Conservation (phyloP, 2,888 invertebrate species). For the Pasiphila rectangulata region DNA sequence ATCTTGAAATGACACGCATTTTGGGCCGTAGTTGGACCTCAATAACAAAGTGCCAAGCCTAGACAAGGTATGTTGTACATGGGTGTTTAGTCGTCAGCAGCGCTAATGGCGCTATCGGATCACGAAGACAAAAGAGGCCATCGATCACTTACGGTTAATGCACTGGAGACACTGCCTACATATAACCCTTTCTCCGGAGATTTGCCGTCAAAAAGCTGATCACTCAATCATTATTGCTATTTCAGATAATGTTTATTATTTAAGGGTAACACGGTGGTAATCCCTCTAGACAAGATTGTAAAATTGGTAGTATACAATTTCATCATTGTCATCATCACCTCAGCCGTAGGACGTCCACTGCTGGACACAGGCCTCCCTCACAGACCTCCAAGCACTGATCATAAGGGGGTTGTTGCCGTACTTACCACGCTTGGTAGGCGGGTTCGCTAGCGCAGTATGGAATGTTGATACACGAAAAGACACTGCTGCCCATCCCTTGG, state of each 20-base stretch:
- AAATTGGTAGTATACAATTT: too few species aligned
- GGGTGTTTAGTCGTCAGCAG: constrained; percentile 23
- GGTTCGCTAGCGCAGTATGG: too few species aligned
- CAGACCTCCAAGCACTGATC: too few species aligned
- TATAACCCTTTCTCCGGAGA: constrained; percentile 62
- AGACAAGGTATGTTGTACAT: neutral
- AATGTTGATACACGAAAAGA: too few species aligned
- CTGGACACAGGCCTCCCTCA: too few species aligned
- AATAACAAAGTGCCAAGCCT: constrained; percentile 5
- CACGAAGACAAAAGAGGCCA: constrained; percentile 49
- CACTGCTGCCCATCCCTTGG: too few species aligned
- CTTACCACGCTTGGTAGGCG: too few species aligned
- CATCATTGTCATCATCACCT: too few species aligned
- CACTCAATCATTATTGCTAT: constrained; percentile 43
- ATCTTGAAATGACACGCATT: too few species aligned
- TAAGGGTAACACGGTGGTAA: neutral
- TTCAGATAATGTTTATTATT: constrained; percentile 30
- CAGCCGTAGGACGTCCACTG: too few species aligned
- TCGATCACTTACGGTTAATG: constrained; percentile 73
- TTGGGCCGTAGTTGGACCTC: neutral
- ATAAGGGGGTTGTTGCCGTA: too few species aligned
- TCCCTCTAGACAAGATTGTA: too few species aligned
- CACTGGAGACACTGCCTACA: constrained; percentile 42
- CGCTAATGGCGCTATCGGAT: constrained; percentile 57
- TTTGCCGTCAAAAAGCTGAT: constrained; percentile 43